Evolutionary conservation across 1,140 invertebrate species (phyloP).

Genomic region (Tetragnatha versicolor): DNA sequence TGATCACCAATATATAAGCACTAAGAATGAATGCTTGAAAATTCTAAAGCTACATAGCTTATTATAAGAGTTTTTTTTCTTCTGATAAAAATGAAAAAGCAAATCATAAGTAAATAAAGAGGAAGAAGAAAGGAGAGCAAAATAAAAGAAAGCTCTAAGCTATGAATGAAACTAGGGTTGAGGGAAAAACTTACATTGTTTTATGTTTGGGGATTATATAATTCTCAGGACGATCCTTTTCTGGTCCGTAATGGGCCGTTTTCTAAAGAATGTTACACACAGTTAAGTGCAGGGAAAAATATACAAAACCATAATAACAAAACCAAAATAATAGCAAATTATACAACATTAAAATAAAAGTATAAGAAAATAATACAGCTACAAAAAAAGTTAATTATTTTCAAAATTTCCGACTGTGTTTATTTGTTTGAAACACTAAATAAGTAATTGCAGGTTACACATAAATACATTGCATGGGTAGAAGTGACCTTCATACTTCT

Average conservation of each 20-base stretch:
- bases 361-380: slow-evolving; percentile 35
- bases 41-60: not conserved
- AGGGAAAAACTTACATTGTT: slow-evolving; percentile 50
- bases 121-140: not conserved
- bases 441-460: no score
- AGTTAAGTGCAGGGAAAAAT: slow-evolving; percentile 23
- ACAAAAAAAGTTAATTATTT: slow-evolving; percentile 17
- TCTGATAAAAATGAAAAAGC: not conserved
- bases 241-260: slow-evolving; percentile 46
- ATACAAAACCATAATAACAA: slow-evolving; percentile 13
- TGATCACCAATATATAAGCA: no score
- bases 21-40: no score
- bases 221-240: slow-evolving; percentile 34
- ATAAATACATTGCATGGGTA: no score
- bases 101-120: slow-evolving; percentile 8
- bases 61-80: not conserved
- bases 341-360: slow-evolving; percentile 23
- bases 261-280: slow-evolving; percentile 54
- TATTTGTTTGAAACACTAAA: no score
- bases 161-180: slow-evolving; percentile 27
- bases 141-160: slow-evolving; percentile 24
- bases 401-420: no score
- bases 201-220: slow-evolving; percentile 26
- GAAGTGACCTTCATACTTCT: no score
- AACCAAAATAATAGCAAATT: not conserved